These are phyloP conservation scores for Coelinius sp. DNA, from an alignment of 2,888 invertebrate genomes.

Conservation along the genomic window DNA sequence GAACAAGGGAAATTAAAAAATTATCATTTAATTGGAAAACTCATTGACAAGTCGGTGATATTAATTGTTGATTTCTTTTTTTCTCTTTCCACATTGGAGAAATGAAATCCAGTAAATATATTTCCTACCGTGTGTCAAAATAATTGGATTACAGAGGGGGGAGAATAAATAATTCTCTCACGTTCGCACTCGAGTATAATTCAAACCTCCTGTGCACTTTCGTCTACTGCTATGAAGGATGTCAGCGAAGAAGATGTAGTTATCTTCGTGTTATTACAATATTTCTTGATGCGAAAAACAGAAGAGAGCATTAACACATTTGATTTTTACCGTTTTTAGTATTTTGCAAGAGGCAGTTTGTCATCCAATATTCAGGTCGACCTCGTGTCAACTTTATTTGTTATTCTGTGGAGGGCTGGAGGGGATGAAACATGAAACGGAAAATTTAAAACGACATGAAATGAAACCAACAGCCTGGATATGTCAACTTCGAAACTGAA, in stretches of 20 bases:
- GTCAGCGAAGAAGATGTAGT: not conserved
- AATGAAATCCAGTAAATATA: constrained; percentile 3
- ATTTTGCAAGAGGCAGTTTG: not conserved
- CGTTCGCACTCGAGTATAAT: constrained; percentile 16
- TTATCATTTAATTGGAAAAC: constrained; percentile 3
- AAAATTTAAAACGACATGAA: constrained; percentile 8
- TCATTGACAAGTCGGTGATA: not conserved
- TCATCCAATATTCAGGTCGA: constrained; percentile 14
- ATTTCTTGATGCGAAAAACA: not conserved
- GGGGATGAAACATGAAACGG: not conserved
- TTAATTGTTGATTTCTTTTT: not conserved
- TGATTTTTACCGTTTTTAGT: not conserved
- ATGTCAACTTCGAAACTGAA: not conserved
- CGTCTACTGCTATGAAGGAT: not conserved
- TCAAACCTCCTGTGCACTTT: not conserved
- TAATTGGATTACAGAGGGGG: constrained; percentile 7
- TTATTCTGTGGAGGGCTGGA: too few species aligned
- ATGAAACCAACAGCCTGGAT: not conserved
- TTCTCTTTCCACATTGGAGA: not conserved
- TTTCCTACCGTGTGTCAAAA: constrained; percentile 3
- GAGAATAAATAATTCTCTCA: constrained; percentile 8
- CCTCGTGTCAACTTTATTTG: not conserved
- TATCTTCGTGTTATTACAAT: not conserved
- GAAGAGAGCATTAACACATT: not conserved
- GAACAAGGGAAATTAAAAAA: not conserved